phyloP scores from a whole-genome alignment of 2,113 vertebrate genomes.

The Gorsachius goisagi region DNA sequence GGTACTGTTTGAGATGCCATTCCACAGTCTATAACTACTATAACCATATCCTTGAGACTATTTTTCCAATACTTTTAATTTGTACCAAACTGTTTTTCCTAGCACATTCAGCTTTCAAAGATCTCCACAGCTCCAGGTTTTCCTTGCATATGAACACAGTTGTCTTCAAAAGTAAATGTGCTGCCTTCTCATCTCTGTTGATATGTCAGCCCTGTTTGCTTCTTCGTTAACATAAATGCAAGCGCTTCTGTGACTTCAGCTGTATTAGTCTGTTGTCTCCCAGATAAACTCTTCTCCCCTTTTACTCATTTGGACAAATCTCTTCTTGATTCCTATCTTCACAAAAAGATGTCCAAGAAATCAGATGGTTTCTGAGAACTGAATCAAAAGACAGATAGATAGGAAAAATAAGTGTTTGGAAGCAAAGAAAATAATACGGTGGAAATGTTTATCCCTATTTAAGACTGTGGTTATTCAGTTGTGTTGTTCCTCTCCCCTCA shows the following conservation, averaged over 20 bases:
- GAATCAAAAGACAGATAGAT: background rate
- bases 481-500: background rate
- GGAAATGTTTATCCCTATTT: background rate
- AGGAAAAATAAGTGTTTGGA: background rate
- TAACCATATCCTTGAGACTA: background rate
- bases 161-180: background rate
- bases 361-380: background rate
- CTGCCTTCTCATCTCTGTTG: background rate
- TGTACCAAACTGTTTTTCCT: background rate
- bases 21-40: background rate
- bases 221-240: background rate
- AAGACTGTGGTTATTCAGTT: background rate
- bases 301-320: background rate
- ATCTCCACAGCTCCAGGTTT: background rate
- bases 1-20: background rate
- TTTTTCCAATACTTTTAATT: background rate
- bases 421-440: background rate
- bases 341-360: background rate
- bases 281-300: background rate
- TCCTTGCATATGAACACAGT: background rate
- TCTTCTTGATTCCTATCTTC: background rate
- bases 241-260: background rate
- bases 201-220: background rate
- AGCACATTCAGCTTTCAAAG: background rate
- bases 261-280: background rate